phyloP scores from a whole-genome alignment of 2,797 vertebrate species.

The Eremophila alpestris region DNA sequence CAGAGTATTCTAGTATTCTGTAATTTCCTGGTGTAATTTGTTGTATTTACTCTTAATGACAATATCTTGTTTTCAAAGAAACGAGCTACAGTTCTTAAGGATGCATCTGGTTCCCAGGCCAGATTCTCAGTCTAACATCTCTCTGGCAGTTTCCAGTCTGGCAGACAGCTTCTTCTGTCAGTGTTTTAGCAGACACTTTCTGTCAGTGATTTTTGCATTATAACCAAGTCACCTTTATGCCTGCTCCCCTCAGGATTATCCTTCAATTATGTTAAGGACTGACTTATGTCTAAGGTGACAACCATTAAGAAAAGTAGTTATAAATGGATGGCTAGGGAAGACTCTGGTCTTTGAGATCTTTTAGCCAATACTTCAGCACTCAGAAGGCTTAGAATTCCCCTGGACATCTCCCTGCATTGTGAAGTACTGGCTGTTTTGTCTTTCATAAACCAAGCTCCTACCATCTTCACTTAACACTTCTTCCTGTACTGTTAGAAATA shows the following conservation, averaged over 20 bases:
- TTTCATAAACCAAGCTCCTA: not conserved
- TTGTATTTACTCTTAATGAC: not conserved
- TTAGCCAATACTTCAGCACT: not conserved
- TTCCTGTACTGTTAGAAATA: not conserved
- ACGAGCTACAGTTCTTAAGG: not conserved
- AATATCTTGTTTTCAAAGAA: not conserved
- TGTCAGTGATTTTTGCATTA: not conserved
- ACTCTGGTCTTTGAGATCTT: not conserved
- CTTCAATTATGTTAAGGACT: not conserved
- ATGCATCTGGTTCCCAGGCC: not conserved
- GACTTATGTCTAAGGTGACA: not conserved
- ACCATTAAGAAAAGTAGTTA: not conserved
- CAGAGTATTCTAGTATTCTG: not conserved
- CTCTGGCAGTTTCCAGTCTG: not conserved
- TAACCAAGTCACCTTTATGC: not conserved
- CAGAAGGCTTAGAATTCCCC: not conserved
- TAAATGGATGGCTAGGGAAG: not conserved
- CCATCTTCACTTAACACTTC: not conserved
- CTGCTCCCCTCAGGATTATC: not conserved
- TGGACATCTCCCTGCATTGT: not conserved
- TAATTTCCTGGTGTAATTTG: not conserved
- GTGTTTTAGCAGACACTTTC: not conserved
- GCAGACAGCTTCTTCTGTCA: not conserved
- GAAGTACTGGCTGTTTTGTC: not conserved
- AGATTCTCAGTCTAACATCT: not conserved